Base-by-base conservation (phyloP, 2,888 invertebrate genomes). In the Limulus polyphemus region DNA sequence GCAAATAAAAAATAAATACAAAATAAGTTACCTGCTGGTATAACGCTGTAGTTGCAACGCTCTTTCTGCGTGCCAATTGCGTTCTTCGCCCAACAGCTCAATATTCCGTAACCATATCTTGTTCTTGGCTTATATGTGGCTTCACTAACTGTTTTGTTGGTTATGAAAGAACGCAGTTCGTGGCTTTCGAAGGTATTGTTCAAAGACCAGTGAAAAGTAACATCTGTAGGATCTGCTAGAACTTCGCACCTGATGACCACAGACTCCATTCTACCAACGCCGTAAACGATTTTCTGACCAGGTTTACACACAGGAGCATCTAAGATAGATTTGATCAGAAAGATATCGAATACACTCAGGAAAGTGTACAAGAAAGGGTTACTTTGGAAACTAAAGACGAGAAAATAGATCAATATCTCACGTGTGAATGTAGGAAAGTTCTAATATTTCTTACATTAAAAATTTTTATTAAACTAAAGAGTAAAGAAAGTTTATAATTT, bases 131-230 rank as follows among this genome's bases (percentile, higher is more conserved):
- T 90, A 77, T 92, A 92, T 0, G 87, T 86, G 58, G 91, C 88
- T 10, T 85, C 83, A 62, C 90, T 90, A 60, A 86, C 83, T 56
- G 90, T 88, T 10, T 87, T 87, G 79, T 70, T 82, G 69, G 84
- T 80, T 1, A 84, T 83, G 65, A 89, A 65, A 11, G 62, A 55
- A 1, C 60, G 59, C 11, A 69, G 61, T 46, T 67, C 69, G 17
- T 63, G 65, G 17, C 61, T 68, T 16, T 69, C 68, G 2, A 72
- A 72, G 50, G 90, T 88, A 78, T 90, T 91, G 80, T 92, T 92
- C 81, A 92, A 90, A 69, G 90, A 90, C 93, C 93, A 93, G 62
- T 86, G 85, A 75, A 92, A 93, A 76, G 87, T 81, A n/a, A 91
- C 87, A 74, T 89, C 86, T n/a, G 86, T 81, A 0, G 93, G 92